Evolutionary conservation across 2,797 vertebrate species (phyloP).

Genomic region (Pangasius djambal): DNA sequence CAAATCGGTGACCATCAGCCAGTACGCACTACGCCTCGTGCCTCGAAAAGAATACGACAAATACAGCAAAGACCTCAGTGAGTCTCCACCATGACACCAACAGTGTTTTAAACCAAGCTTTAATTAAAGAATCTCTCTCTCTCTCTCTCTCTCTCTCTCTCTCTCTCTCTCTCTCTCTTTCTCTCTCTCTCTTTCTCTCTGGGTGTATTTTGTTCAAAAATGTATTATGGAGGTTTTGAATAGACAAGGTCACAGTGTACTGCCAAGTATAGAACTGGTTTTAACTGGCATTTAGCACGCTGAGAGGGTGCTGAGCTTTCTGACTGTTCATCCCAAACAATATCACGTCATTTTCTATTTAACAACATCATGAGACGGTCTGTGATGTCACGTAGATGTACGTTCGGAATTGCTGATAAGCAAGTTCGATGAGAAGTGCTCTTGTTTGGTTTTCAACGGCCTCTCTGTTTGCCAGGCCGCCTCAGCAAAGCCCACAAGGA

Average conservation of each 20-base stretch:
- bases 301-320: background rate
- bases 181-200: background rate
- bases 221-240: background rate
- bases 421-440: background rate
- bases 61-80: conserved; percentile 82
- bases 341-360: background rate
- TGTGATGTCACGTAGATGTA: too few relatives aligned
- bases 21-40: conserved; percentile 80
- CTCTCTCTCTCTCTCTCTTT: background rate
- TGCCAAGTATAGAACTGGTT: background rate
- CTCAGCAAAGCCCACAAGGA: conserved; percentile 59
- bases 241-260: background rate
- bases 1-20: conserved; percentile 79
- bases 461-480: conserved; percentile 47
- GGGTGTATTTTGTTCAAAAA: background rate
- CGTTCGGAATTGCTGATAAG: background rate
- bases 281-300: background rate
- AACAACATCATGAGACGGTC: background rate
- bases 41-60: conserved; percentile 81
- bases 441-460: background rate
- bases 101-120: background rate
- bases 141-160: background rate
- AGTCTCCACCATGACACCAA: conserved; percentile 60
- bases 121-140: background rate
- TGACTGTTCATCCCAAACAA: background rate